Conservation (phyloP, 2,888 invertebrate species). For the Artemia sinica region DNA sequence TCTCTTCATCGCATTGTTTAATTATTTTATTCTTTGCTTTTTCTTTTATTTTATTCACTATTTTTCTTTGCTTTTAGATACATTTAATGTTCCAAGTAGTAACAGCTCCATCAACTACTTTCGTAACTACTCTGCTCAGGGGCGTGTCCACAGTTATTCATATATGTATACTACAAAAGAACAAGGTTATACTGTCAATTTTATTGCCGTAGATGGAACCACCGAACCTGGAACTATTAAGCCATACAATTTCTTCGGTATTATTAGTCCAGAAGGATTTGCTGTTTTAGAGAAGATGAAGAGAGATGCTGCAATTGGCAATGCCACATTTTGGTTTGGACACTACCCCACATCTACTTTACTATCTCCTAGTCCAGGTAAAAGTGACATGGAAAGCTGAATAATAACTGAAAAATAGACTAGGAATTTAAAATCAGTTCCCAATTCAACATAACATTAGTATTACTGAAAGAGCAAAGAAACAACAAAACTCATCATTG, state of each 20-base stretch:
- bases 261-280: slow-evolving; percentile 43
- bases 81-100: slow-evolving; percentile 58
- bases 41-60: slow-evolving; percentile 9
- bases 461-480: too few species aligned
- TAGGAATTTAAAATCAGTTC: too few species aligned
- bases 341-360: slow-evolving; percentile 84
- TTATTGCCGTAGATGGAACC: slow-evolving; percentile 70
- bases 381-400: neutral
- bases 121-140: slow-evolving; percentile 60
- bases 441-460: too few species aligned
- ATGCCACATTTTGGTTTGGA: slow-evolving; percentile 60
- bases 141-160: slow-evolving; percentile 46
- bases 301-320: slow-evolving; percentile 38
- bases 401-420: too few species aligned
- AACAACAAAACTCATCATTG: too few species aligned
- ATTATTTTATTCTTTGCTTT: too few species aligned
- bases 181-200: slow-evolving; percentile 49
- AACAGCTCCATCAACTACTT: slow-evolving; percentile 55
- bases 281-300: slow-evolving; percentile 41
- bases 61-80: slow-evolving; percentile 45
- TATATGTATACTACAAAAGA: slow-evolving; percentile 47
- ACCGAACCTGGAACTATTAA: slow-evolving; percentile 66
- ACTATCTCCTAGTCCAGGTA: slow-evolving; percentile 38
- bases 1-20: too few species aligned
- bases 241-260: slow-evolving; percentile 79